phyloP scores from a whole-genome alignment of 2,113 vertebrate species.

The Otus sunia region DNA sequence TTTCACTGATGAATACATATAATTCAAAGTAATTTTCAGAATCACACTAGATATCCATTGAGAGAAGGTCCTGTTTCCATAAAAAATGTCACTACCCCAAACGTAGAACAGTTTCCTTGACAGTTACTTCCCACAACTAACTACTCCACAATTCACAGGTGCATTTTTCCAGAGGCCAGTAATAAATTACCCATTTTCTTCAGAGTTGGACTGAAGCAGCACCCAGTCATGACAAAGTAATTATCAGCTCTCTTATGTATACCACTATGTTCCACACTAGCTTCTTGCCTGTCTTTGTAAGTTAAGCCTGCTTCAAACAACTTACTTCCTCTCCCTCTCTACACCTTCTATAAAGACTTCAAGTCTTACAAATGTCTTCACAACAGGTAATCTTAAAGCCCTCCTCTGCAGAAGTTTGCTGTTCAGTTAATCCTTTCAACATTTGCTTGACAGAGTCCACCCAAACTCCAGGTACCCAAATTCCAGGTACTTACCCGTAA shows the following conservation, averaged over 20 bases:
- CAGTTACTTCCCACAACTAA: neutral
- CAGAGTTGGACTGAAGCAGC: neutral
- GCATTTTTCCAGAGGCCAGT: neutral
- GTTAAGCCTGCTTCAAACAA: neutral
- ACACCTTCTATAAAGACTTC: neutral
- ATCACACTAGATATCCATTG: neutral
- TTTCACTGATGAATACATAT: neutral
- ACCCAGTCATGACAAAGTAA: neutral
- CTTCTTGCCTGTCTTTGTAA: neutral
- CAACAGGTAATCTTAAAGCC: neutral
- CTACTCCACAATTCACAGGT: neutral
- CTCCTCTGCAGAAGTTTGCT: neutral
- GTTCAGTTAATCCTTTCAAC: neutral
- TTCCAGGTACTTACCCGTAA: constrained; percentile 75
- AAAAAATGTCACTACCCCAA: neutral
- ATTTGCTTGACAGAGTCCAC: neutral
- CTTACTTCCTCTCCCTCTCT: neutral
- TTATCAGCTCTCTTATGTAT: neutral
- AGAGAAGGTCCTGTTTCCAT: neutral
- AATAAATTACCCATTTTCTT: neutral
- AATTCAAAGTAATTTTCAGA: neutral
- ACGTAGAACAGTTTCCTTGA: neutral
- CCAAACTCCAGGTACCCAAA: neutral
- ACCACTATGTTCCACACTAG: neutral
- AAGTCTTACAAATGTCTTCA: neutral